These are phyloP conservation scores for Melipona quadrifasciata DNA, from an alignment of 1,140 invertebrate species.

Conservation along the genomic window DNA sequence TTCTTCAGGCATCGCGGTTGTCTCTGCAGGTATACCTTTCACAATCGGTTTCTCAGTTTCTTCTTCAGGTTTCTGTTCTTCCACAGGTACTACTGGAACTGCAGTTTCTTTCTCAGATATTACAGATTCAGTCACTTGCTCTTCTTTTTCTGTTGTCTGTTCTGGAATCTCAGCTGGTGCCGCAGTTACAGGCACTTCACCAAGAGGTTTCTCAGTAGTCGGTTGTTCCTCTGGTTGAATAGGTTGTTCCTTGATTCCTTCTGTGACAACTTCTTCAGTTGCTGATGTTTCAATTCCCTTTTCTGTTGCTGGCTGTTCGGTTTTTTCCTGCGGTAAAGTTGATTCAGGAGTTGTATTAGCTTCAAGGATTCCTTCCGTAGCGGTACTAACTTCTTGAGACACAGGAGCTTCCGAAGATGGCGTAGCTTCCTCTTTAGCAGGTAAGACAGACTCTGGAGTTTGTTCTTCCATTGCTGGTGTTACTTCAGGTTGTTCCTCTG, in stretches of 20 bases:
- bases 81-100: neutral
- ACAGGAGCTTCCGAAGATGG: neutral
- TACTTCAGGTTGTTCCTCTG: slow-evolving; percentile 14
- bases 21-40: slow-evolving; percentile 41
- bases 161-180: slow-evolving; percentile 17
- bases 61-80: slow-evolving; percentile 53
- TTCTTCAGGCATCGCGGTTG: slow-evolving; percentile 40
- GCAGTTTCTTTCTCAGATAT: slow-evolving; percentile 22
- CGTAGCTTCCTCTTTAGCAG: slow-evolving; percentile 15
- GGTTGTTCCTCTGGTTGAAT: slow-evolving; percentile 18
- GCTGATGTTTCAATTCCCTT: neutral
- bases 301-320: slow-evolving; percentile 23
- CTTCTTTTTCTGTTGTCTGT: slow-evolving; percentile 24
- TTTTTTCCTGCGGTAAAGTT: neutral
- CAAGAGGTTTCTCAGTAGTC: neutral
- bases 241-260: neutral
- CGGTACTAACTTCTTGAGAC: neutral
- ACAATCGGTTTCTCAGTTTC: slow-evolving; percentile 47
- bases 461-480: neutral
- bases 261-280: slow-evolving; percentile 8
- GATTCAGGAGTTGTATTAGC: slow-evolving; percentile 6
- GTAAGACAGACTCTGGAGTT: neutral
- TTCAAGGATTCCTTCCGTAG: neutral
- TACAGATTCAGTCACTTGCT: slow-evolving; percentile 32
- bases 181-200: slow-evolving; percentile 16